Conservation (phyloP, 2,113 vertebrate genomes). For the Atlantisia rogersi region DNA sequence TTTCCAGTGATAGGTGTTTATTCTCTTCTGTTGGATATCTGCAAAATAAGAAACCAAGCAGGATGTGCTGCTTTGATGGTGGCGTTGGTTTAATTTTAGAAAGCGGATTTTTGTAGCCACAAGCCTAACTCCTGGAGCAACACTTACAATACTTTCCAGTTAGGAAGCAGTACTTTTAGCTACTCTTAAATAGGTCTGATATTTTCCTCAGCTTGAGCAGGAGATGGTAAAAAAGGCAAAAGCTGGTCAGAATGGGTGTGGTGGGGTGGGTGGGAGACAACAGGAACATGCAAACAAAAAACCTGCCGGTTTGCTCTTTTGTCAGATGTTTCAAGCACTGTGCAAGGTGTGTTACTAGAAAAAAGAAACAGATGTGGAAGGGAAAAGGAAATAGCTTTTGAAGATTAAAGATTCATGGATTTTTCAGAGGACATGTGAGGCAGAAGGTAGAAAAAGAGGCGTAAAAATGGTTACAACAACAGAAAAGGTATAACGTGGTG, state of each 20-base stretch:
- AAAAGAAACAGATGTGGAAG: background rate
- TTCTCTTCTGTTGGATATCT: background rate
- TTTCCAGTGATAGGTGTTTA: background rate
- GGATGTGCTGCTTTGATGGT: background rate
- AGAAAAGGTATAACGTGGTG: background rate
- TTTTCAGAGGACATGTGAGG: background rate
- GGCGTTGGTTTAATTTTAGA: constrained; percentile 6
- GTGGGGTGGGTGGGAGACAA: background rate
- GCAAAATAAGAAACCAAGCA: background rate
- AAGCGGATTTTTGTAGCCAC: background rate
- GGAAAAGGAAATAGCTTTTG: background rate
- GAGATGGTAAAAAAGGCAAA: background rate
- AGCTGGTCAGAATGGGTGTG: background rate
- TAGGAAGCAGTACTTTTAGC: background rate
- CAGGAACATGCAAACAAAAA: background rate
- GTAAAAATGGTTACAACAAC: background rate
- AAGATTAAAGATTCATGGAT: background rate
- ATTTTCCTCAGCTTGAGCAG: background rate
- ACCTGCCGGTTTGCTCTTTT: background rate
- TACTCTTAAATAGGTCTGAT: background rate
- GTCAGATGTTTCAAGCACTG: background rate
- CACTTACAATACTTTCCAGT: background rate
- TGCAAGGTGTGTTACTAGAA: background rate
- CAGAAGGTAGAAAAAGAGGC: background rate
- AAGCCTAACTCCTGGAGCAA: background rate